Evolutionary conservation across 1,140 invertebrate species (phyloP).

Genomic region (Arion vulgaris): DNA sequence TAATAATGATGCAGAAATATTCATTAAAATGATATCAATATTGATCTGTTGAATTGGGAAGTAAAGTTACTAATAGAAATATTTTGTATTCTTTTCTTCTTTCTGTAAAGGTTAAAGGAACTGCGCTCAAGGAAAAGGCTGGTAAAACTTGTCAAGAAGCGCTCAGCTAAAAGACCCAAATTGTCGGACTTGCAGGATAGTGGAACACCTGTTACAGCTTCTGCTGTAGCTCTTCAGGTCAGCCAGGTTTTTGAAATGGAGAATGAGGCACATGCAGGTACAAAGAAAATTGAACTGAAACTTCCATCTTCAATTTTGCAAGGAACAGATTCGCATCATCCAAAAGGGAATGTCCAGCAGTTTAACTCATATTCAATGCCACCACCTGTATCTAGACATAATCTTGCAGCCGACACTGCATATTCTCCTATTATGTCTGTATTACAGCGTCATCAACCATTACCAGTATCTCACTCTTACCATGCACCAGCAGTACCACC

Average conservation of each 20-base stretch:
- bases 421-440: not conserved
- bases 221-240: slow-evolving; percentile 27
- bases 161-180: not conserved
- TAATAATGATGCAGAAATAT: too few species aligned
- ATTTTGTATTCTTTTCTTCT: too few species aligned
- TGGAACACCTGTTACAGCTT: not conserved
- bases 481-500: not conserved
- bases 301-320: slow-evolving; percentile 12
- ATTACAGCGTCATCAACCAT: not conserved
- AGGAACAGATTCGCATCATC: not conserved
- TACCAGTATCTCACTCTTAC: not conserved
- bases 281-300: slow-evolving; percentile 40
- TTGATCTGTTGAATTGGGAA: too few species aligned
- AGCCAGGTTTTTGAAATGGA: slow-evolving; percentile 46
- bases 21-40: too few species aligned
- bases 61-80: too few species aligned
- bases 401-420: not conserved
- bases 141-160: not conserved
- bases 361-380: not conserved
- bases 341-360: not conserved
- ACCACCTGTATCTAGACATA: slow-evolving; percentile 13
- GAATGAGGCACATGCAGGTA: not conserved
- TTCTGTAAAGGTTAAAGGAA: not conserved
- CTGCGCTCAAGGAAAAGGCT: not conserved
- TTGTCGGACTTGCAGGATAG: slow-evolving; percentile 28